Base-by-base conservation (phyloP, 2,113 vertebrate genomes). In the Xenopus laevis region DNA sequence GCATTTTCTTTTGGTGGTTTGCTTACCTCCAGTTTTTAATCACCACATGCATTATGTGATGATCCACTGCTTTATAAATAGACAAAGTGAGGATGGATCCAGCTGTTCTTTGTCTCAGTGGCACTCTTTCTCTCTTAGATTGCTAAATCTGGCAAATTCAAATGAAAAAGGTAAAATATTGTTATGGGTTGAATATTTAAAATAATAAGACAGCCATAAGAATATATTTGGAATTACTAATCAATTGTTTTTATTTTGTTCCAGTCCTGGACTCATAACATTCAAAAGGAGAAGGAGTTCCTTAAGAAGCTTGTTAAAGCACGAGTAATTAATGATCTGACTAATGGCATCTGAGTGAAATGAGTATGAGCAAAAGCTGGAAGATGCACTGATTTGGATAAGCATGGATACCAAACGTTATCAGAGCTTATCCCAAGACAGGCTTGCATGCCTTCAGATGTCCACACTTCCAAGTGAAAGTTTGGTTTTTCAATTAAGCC, bases 201-300 rank as follows among this genome's bases (percentile, higher is more conserved):
- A 40, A 40, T 6, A 40, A 2, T 40, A 40, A 4, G 33, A 40
- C 6, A 40, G 5, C 33, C 33, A 40, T 40, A 40, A 40, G 33
- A 9, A 40, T 40, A 40, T 40, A 5, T 40, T 9, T 40, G 33
- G 33, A 2, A 40, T 40, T 40, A 40, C 33, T 40, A 40, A 40
- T 7, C 3, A 55, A 2, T 79, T 81, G 83, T 30, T 18, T 79
- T 78, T 65, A 72, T 33, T 40, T 65, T 57, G 44, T 70, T 84
- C 9, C 84, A 99, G 97, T 99, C 97, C 21, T 98, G 97, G 97
- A 99, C 97, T 0, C 97, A 99, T 88, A 97, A 99, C 80, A 99
- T 99, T 82, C 88, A 93, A 71, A 91, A 95, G 82, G 97, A 99
- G 85, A 99, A 98, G 80, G 96, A 98, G 79, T 99, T 99, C 83